Base-by-base conservation (phyloP, 2,113 vertebrate species). In the Helogale parvula region DNA sequence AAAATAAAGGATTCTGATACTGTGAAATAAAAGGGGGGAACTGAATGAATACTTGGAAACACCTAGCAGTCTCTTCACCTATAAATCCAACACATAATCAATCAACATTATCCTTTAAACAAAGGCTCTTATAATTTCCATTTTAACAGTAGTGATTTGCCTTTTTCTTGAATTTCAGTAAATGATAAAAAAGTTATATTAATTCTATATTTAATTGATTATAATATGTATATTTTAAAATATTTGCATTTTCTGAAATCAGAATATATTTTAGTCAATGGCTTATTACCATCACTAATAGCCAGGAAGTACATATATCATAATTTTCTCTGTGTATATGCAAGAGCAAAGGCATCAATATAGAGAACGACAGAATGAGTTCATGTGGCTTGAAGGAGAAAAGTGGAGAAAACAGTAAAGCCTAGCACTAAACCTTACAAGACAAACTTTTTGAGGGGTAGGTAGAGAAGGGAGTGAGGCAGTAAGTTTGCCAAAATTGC, bases 121-220 rank as follows among this genome's bases (percentile, higher is more conserved):
- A 17, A 69, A 52, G 52, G 19, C 47, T 74, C 27, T 54, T 74
- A 85, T 13, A 86, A 83, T 79, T 84, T 60, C 33, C 33, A 84
- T 41, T 92, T 82, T 69, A 72, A 84, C 65, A 80, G 63, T 71
- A 83, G 5, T 88, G 45, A 19, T 71, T 86, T 57, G 31, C 5
- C 15, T 83, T 88, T 92, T 41, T 76, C 35, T 69, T 84, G 54
- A 94, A 83, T 93, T 72, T 92, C 41, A 95, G 31, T 79, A 93
- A 80, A 57, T 80, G 29, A 83, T 69, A 68, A 80, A 76, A 57
- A 47, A 47, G 8, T 29, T 72, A 60, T 27, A 65, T 65, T 23
- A 91, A 72, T 71, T n/a, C 9, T 12, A 66, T 84, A 94, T 82
- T 54, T 52, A 31, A 88, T 54, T 63, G 35, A 90, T 88, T 65